Evolutionary conservation across 2,797 vertebrate species (phyloP).

Genomic region (Acipenser transmontanus): DNA sequence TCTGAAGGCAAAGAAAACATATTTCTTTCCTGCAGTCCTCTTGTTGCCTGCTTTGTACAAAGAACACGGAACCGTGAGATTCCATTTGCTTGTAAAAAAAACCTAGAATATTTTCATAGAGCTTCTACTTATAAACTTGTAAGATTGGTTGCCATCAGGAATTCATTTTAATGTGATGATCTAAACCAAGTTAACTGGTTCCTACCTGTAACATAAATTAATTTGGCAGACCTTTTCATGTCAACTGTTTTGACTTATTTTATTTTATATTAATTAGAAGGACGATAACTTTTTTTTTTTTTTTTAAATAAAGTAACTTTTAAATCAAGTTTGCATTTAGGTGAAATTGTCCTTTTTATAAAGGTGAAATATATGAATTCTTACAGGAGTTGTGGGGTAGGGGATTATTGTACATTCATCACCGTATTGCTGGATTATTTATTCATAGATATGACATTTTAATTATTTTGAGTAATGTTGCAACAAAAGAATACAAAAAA

Average conservation of each 20-base stretch:
- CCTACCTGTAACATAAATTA: conserved; percentile 40
- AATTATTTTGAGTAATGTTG: conserved; percentile 52
- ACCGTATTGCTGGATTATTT: conserved; percentile 78
- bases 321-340: conserved; percentile 62
- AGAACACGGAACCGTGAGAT: too few species aligned
- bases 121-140: too few species aligned
- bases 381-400: conserved; percentile 50
- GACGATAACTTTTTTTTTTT: background rate
- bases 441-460: conserved; percentile 60
- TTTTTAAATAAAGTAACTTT: conserved; percentile 13
- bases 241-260: conserved; percentile 36
- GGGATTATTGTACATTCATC: conserved; percentile 44
- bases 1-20: too few species aligned
- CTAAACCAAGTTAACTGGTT: conserved; percentile 30
- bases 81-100: too few species aligned
- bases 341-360: conserved; percentile 67
- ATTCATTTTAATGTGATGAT: background rate
- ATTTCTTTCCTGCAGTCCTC: too few species aligned
- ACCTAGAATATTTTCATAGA: too few species aligned
- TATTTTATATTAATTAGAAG: too few species aligned
- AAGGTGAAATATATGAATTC: conserved; percentile 8
- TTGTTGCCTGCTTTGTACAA: too few species aligned
- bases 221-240: conserved; percentile 46
- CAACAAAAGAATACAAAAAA: conserved; percentile 54
- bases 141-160: background rate